Percentiles rank a stretch among this genome's conserved stretches.
These are phyloP conservation scores for Megaceryle maxima DNA, from an alignment of 2,113 vertebrate genomes.

Conservation along the genomic window DNA sequence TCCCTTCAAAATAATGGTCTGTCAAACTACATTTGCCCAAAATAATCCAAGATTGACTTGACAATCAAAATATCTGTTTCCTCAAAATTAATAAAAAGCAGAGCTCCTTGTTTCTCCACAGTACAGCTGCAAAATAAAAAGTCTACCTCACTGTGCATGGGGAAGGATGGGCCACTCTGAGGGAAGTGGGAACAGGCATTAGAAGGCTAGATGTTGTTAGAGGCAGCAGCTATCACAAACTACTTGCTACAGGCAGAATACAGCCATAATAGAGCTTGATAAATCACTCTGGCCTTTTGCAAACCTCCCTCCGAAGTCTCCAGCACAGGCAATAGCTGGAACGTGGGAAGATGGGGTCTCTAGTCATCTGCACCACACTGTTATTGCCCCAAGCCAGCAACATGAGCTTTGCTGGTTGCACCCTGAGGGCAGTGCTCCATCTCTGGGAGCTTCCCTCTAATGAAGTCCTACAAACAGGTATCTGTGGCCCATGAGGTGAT, in stretches of 20 bases:
- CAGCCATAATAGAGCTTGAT: not conserved
- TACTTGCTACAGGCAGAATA: not conserved
- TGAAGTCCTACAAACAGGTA: not conserved
- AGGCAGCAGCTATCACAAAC: not conserved
- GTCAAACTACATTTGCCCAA: conserved; percentile 19
- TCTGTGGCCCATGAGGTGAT: not conserved
- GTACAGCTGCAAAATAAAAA: not conserved
- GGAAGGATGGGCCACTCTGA: not conserved
- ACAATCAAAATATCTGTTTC: conserved; percentile 47
- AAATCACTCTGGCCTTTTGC: not conserved
- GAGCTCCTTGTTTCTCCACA: not conserved
- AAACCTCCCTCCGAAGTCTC: not conserved
- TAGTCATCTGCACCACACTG: not conserved
- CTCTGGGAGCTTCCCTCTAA: not conserved
- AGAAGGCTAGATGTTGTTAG: not conserved
- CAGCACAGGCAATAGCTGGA: not conserved
- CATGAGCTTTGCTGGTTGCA: not conserved
- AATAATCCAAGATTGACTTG: conserved; percentile 52
- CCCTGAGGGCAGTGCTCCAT: not conserved
- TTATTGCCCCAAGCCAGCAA: not conserved
- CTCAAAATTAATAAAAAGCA: conserved; percentile 40
- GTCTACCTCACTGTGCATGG: not conserved
- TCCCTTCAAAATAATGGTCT: conserved; percentile 50
- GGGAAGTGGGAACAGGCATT: not conserved
- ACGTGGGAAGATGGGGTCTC: not conserved